Base-by-base conservation (phyloP, 1,140 invertebrate species). In the Palaemon carinicauda region DNA sequence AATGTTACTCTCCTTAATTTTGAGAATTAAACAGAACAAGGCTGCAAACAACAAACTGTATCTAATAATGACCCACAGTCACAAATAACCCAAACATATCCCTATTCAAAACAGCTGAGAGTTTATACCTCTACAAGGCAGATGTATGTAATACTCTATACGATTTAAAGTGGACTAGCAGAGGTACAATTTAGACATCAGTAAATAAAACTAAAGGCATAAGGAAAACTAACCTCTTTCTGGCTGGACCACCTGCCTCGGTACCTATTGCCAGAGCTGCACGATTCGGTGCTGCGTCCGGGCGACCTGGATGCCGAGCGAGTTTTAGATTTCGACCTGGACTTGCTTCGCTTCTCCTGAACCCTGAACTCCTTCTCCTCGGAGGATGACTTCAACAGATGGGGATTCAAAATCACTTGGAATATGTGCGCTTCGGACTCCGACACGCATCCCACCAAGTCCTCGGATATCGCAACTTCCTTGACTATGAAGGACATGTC, bases 381-480 rank as follows among this genome's bases (percentile, higher is more conserved):
- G 21, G 84, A 83, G 41, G 71, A 41, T 29, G 80, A 29, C 56
- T 89, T 78, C 27, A 89, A 60, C 33, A 87, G 50, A 19, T 77
- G 56, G 29, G 80, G 54, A 41, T 89, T 89, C 14, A 87, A 85
- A n/a, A 80, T 87, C 33, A 89, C 80, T 53, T 89, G 88, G 41
- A 89, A 89, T 29, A 89, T 80, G 50, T 89, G 88, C 12, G 88
- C 85, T 81, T 89, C 88, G n/a, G 82, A 79, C 41, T 89, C 88
- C 0, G 86, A 87, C 33, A 89, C 65, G 56, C 85, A 89, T 12
- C 87, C 87, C 10, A 89, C 84, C 41, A 89, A 31, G 69, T 89
- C 89, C 54, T 90, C 90, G 41, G 85, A 89, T 27, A 90, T 80
- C 5, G 81, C 82, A 12, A 90, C 69, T 80, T 90, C 88, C 50